Evolutionary conservation across 2,888 invertebrate species (phyloP).

Genomic region (Spilarctia lutea): DNA sequence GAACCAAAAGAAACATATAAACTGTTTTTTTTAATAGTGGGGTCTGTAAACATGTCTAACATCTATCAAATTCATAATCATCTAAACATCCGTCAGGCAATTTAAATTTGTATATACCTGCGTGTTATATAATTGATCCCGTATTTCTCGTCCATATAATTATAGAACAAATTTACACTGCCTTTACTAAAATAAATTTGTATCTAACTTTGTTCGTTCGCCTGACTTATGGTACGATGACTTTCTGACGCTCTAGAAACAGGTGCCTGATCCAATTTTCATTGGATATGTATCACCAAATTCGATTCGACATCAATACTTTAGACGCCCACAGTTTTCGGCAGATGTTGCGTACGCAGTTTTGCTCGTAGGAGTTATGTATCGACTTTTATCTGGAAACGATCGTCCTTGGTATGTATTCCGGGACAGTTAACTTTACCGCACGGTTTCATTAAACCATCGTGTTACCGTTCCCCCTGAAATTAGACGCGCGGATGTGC

Average conservation of each 20-base stretch:
- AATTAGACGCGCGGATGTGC: conserved; percentile 62
- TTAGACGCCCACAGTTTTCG: conserved; percentile 47
- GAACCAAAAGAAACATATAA: conserved; percentile 35
- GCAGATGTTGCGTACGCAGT: conserved; percentile 49
- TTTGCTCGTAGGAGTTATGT: conserved; percentile 45
- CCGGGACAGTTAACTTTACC: conserved; percentile 70
- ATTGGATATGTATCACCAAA: conserved; percentile 44
- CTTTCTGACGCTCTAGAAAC: conserved; percentile 21
- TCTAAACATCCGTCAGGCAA: too few species aligned
- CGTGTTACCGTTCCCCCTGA: conserved; percentile 67
- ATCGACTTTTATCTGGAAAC: conserved; percentile 63
- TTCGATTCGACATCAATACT: conserved; percentile 42
- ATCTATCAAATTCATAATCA: too few species aligned
- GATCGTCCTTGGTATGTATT: conserved; percentile 73
- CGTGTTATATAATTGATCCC: background rate
- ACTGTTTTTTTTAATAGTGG: conserved; percentile 1
- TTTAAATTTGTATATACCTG: background rate
- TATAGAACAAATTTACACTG: conserved; percentile 13
- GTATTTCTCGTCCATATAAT: background rate
- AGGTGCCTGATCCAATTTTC: conserved; percentile 45
- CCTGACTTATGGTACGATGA: background rate
- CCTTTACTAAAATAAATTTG: conserved; percentile 46
- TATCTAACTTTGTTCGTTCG: conserved; percentile 15
- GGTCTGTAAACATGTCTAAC: too few species aligned
- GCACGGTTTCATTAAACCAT: conserved; percentile 64